Base-by-base conservation (phyloP, 2,888 invertebrate species). In the Microdon myrmicae region DNA sequence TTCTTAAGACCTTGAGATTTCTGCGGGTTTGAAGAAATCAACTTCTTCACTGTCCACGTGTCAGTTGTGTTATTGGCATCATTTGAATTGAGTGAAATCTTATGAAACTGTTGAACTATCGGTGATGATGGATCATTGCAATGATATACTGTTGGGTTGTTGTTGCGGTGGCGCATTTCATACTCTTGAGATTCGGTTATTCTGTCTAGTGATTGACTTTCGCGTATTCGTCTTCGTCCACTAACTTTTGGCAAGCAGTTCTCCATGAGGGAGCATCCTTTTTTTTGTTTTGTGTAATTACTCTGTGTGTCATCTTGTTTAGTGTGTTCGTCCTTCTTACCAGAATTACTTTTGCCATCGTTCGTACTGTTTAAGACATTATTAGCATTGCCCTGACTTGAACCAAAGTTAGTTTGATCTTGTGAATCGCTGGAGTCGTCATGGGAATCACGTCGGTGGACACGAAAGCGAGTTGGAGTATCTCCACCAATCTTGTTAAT, bases 371-470 rank as follows among this genome's bases (percentile, higher is more conserved):
- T 68, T 28, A 75, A 72, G 25, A 76, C 73, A 70, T 74, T 77
- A 13, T 43, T 53, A 26, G 59, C 35, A 23, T 54, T 66, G 32
- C 29, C 54, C 22, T 58, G 59, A 12, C 59, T 37, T 13, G 66
- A 44, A 17, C 53, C 48, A 9, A 66, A 59, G 8, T 35, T 53
- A 9, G 77, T 69, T 34, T 87, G 86, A 81, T 90, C 90, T 75
- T 90, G 90, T 17, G 90, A 90, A 76, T 92, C 92, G 74, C 91
- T 91, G 14, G 90, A 91, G 77, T 92, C 92, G 73, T 92, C 92
- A 79, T 91, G 89, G 31, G 90, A 90, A 74, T 92, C 92, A 6
- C 91, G 83, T 12, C 91, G 82, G 55, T 81, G 82, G 61, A 83
- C 82, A 51, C 87, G 80, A 25, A 88, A 84, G 69, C 87, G 86